Evolutionary conservation across 2,113 vertebrate genomes (phyloP), one percentile per base, ranked within the genome.

Genomic region (Ornithorhynchus anatinus): DNA sequence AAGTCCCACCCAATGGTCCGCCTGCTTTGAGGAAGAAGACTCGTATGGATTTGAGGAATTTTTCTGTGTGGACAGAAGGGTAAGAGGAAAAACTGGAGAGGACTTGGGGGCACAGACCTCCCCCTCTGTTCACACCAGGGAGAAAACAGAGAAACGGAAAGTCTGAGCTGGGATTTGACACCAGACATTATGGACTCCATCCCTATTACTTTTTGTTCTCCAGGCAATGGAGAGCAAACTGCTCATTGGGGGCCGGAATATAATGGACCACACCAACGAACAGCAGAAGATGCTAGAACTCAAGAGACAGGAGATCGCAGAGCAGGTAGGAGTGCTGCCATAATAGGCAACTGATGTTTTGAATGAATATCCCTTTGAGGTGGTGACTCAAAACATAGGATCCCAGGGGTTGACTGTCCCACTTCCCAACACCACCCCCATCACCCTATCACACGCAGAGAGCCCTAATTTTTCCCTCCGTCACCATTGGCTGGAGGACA

Each of bases 161-260:
- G 14, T 45, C 59, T n/a, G 20, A 35, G 3, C 44, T 53, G n/a
- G 31, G 20, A 10, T 5, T 61, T 12, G 11, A 42, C 22, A n/a
- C 33, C 31, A 47, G n/a, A n/a, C n/a, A n/a, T n/a, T n/a, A n/a
- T n/a, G n/a, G n/a, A n/a, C n/a, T n/a, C n/a, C n/a, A n/a, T n/a
- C n/a, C n/a, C n/a, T n/a, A n/a, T n/a, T n/a, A n/a, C 35, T n/a
- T 35, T 14, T 62, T 69, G 40, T 23, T 11, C 35, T 52, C 15
- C 57, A 93, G 97, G 94, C 94, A 0, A 98, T 98, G 97, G 97
- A 99, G 91, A 99, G 97, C 92, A 99, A 98, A 73, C 90, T 99
- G 77, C 89, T 99, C 7, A 94, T 96, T 11, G 97, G 97, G 2
- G 97, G 97, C 36, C 95, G 97, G 86, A 99, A 95, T 58, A 98